These are phyloP conservation scores for Eubasilissa splendida DNA, from an alignment of 2,888 invertebrate species.

Conservation along the genomic window DNA sequence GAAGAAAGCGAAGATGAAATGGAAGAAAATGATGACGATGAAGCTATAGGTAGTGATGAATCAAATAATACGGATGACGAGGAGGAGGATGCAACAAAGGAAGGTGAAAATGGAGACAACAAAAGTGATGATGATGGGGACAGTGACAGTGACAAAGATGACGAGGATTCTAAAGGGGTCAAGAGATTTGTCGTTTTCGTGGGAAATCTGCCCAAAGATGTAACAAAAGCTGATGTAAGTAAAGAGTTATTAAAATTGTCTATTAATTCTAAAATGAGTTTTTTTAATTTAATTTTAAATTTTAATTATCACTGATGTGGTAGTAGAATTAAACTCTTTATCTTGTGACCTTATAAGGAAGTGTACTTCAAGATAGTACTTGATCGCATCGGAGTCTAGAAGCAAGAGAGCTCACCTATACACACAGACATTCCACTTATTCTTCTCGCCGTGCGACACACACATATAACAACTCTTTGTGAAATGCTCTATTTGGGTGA, in stretches of 20 bases:
- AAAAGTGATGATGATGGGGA: slow-evolving; percentile 42
- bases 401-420: no score
- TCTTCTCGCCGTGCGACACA: no score
- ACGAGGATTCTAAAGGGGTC: slow-evolving; percentile 62
- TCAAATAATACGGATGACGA: neutral
- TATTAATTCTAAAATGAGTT: neutral
- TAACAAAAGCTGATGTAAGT: slow-evolving; percentile 65
- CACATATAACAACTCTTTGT: no score
- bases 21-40: slow-evolving; percentile 22
- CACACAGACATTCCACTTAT: no score
- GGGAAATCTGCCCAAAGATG: slow-evolving; percentile 67
- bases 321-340: no score
- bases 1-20: slow-evolving; percentile 14
- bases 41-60: slow-evolving; percentile 1
- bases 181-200: slow-evolving; percentile 71
- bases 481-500: no score
- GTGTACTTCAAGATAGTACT: no score
- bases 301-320: no score
- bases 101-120: slow-evolving; percentile 57
- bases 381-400: no score
- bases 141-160: slow-evolving; percentile 59
- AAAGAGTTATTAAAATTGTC: neutral
- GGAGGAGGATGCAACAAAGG: slow-evolving; percentile 14
- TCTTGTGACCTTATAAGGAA: no score
- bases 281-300: no score